Evolutionary conservation across 92 coral and sea anemone species (phyloP), one percentile per base, ranked within the genome.

Genomic region (Isaurus tuberculatus): DNA sequence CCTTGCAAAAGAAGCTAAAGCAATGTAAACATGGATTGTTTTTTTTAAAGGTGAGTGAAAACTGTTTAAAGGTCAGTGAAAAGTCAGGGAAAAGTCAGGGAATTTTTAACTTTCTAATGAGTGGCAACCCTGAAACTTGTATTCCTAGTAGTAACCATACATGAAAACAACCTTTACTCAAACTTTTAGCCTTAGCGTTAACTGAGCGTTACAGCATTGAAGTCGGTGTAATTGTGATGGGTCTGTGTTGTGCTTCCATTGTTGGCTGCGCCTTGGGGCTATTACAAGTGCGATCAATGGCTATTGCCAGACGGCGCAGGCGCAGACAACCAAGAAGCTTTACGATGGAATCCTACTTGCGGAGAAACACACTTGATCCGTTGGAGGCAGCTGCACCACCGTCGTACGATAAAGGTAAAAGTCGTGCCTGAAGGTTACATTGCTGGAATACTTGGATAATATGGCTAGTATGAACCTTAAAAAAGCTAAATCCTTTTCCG

Each of bases 211-310:
- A 74, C 26, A 80, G 93, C 4, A 81, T 92, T 8, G 93, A 92
- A 70, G 90, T 89, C n/a, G 96, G 96, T 3, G 93, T 92, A 13
- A 90, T 92, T 60, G 86, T 92, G 19, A 88, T 92, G 90, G 96
- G 93, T 0, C 80, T 92, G 73, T 87, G 91, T 13, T 90, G 96
- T 70, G 87, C 90, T 2, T 87, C 88, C 63, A 81, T 92, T 22
- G 93, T 90, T 44, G 96, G 91, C 30, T 92, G 96, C 66, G 93
- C 96, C 66, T 77, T 92, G 48, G 86, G 87, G 44, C 51, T 89
- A 49, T 90, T 92, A 26, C 96, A 92, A 70, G 78, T 92, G 48
- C 85, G 96, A 63, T 87, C 92, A 77, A 83, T 65, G 74, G 83
- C 83, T 77, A 77, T 85, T 32, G 86, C 89, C 10, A 79, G 91